phyloP scores from a whole-genome alignment of 2,888 invertebrate species.

The Diarsia mendica region DNA sequence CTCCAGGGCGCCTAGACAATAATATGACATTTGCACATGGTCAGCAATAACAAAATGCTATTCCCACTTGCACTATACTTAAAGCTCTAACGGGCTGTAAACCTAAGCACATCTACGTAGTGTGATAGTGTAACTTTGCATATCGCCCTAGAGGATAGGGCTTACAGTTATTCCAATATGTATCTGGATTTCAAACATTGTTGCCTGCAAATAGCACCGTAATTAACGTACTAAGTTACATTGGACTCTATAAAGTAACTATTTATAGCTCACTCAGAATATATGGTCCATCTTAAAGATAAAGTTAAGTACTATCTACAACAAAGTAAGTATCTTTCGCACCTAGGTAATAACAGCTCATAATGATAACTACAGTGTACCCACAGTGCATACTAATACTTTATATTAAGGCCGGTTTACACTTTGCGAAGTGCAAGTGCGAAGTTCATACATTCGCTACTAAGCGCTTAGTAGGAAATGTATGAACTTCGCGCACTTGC shows the following conservation, averaged over 20 bases:
- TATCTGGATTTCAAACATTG: neutral
- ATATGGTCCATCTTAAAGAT: neutral
- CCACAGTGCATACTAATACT: neutral
- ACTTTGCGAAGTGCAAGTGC: too few species aligned
- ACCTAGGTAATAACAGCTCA: neutral
- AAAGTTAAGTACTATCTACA: neutral
- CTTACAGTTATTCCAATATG: neutral
- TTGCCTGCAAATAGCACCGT: neutral
- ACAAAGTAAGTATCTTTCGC: constrained; percentile 24
- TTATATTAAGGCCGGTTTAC: too few species aligned
- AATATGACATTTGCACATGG: too few species aligned
- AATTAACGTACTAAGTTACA: neutral
- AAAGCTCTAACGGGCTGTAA: neutral
- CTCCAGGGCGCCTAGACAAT: too few species aligned
- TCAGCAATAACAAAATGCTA: too few species aligned
- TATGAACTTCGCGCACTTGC: too few species aligned
- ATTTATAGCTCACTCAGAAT: constrained; percentile 1
- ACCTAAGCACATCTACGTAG: neutral
- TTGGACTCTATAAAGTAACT: neutral
- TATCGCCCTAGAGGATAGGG: too few species aligned
- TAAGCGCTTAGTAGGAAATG: too few species aligned
- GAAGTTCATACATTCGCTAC: too few species aligned
- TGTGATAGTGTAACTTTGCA: neutral
- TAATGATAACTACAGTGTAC: constrained; percentile 1
- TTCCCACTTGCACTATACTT: neutral